Evolutionary conservation across 2,888 invertebrate species (phyloP), one percentile per base, ranked within the genome.

Genomic region (Anoncus sp.): DNA sequence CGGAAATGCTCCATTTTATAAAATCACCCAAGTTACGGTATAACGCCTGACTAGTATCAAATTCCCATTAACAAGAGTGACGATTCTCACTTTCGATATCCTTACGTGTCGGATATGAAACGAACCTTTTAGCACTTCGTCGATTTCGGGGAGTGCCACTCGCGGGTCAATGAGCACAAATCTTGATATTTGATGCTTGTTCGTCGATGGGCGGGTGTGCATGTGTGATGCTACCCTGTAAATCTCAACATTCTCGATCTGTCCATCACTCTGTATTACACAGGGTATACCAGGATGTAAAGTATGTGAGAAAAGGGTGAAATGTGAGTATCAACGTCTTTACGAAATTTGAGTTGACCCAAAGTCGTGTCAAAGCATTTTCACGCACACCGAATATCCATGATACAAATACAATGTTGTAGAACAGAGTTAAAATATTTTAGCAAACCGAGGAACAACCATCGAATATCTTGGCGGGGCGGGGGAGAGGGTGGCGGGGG

Each of bases 161-260:
- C 62, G 45, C 62, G 62, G 71, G 62, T 71, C 71, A 71, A 71
- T 20, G 71, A 71, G 62, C 71, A 71, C 62, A 45, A 24, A 60
- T 49, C 47, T 31, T 5, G 4, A 31, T 31, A 5, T 31, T 31
- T 31, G 4, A 31, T n/a, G n/a, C n/a, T n/a, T n/a, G n/a, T 31
- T 31, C 31, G 31, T 31, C 31, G 31, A 31, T 7, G 31, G 7
- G n/a, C n/a, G 7, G 31, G 31, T 31, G 7, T 5, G 7, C 3
- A 31, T 31, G 7, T 31, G n/a, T 31, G 3, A 5, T 31, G 31
- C 31, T 31, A 31, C 31, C 4, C 31, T 31, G 31, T 7, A 31
- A 31, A 31, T 7, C 31, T 5, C 31, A 65, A 38, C 38, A 65
- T 31, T 38, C 49, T 12, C n/a, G n/a, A n/a, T n/a, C n/a, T n/a